Percentiles rank a stretch among this genome's conserved stretches.
Conservation (phyloP, 2,888 invertebrate genomes). For the Diogma glabrata region DNA sequence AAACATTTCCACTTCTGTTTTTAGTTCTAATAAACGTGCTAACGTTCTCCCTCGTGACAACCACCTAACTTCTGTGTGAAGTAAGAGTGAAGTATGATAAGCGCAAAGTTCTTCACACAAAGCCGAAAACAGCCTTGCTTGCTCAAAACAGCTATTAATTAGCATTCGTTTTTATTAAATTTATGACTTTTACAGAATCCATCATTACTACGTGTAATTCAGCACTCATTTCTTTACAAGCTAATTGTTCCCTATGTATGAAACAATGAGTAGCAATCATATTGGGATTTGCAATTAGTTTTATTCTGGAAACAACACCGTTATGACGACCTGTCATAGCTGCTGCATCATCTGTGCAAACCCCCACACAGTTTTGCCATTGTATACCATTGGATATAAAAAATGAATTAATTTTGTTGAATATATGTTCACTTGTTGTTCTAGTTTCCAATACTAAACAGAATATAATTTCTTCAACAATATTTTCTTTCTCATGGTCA, state of each 20-base stretch:
- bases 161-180: constrained; percentile 10
- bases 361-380: constrained; percentile 9
- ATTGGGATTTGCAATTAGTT: constrained; percentile 6
- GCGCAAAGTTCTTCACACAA: constrained; percentile 9
- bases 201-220: constrained; percentile 9
- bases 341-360: constrained; percentile 8
- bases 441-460: constrained; percentile 15
- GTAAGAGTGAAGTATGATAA: constrained; percentile 10
- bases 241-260: constrained; percentile 7
- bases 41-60: too few relatives aligned
- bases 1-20: not conserved
- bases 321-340: constrained; percentile 7
- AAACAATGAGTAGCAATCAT: constrained; percentile 10
- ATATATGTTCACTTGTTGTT: constrained; percentile 10
- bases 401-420: constrained; percentile 11
- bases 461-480: constrained; percentile 15
- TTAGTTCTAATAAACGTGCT: constrained; percentile 6
- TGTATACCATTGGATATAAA: constrained; percentile 7
- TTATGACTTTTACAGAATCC: constrained; percentile 8
- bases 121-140: constrained; percentile 10
- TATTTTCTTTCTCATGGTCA: constrained; percentile 9
- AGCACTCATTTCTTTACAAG: constrained; percentile 9
- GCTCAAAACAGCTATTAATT: too few relatives aligned
- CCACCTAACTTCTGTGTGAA: constrained; percentile 5
- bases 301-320: constrained; percentile 7